Percentiles rank a stretch among this genome's conserved stretches.
Evolutionary conservation across 1,140 invertebrate species (phyloP).

Genomic region (Sitophilus oryzae): DNA sequence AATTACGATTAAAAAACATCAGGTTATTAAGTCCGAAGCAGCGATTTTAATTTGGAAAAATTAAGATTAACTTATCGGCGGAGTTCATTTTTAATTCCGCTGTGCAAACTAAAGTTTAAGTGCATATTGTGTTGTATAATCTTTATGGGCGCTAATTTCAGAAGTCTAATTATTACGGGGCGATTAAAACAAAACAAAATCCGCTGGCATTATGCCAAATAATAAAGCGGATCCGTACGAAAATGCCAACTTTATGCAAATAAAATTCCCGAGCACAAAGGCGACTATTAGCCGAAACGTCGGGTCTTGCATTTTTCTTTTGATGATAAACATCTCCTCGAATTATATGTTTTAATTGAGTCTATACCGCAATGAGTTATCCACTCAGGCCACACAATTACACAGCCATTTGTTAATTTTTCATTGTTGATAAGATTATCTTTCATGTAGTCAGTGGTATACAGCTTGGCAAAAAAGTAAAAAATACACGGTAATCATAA

Average conservation of each 20-base stretch:
- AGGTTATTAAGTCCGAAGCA: no score
- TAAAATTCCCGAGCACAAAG: slow-evolving; percentile 15
- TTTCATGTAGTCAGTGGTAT: no score
- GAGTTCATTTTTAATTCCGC: no score
- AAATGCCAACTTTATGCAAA: slow-evolving; percentile 19
- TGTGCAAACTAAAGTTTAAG: no score
- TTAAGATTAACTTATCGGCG: no score
- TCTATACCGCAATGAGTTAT: slow-evolving; percentile 12
- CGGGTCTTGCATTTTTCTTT: slow-evolving; percentile 17
- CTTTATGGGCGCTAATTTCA: slow-evolving; percentile 1
- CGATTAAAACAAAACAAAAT: slow-evolving; percentile 14
- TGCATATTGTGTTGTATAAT: slow-evolving; percentile 2
- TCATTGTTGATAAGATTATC: slow-evolving; percentile 12
- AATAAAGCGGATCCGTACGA: slow-evolving; percentile 9
- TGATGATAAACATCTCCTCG: slow-evolving; percentile 13
- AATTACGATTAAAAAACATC: no score
- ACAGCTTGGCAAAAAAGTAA: no score
- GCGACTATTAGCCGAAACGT: slow-evolving; percentile 19
- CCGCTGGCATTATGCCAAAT: slow-evolving; percentile 9
- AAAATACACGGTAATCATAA: no score
- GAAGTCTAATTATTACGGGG: slow-evolving; percentile 7
- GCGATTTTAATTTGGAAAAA: no score
- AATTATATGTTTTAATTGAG: slow-evolving; percentile 21
- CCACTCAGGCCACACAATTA: slow-evolving; percentile 6
- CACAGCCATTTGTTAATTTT: slow-evolving; percentile 7